These are phyloP conservation scores for Conus betulinus DNA, from an alignment of 1,140 invertebrate genomes.

Conservation along the genomic window DNA sequence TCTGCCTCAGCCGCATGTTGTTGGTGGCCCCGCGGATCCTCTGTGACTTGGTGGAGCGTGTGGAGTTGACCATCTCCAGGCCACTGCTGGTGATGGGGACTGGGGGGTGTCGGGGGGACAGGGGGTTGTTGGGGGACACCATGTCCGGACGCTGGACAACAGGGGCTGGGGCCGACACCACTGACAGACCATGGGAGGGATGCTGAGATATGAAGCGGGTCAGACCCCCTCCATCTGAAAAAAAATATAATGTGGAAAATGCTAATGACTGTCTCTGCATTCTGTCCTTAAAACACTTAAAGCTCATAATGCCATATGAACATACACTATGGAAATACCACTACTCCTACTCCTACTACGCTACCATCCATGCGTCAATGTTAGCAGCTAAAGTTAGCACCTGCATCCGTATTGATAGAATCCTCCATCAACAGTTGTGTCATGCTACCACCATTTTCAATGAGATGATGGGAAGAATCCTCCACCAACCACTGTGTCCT, in stretches of 20 bases:
- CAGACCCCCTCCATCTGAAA: slow-evolving; percentile 13
- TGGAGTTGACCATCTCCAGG: slow-evolving; percentile 18
- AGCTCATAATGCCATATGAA: too few species aligned
- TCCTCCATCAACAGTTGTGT: too few species aligned
- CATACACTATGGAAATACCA: too few species aligned
- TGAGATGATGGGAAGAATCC: too few species aligned
- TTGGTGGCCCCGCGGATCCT: slow-evolving; percentile 61
- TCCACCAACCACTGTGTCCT: too few species aligned
- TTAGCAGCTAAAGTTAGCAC: too few species aligned
- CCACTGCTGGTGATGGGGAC: background rate
- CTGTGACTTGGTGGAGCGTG: slow-evolving; percentile 65
- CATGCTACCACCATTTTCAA: too few species aligned
- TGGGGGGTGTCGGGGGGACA: background rate
- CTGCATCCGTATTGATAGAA: too few species aligned
- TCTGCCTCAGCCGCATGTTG: slow-evolving; percentile 56
- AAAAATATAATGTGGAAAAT: background rate
- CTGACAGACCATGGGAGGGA: slow-evolving; percentile 61
- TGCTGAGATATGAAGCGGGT: slow-evolving; percentile 22
- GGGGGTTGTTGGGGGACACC: slow-evolving; percentile 37
- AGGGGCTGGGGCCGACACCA: slow-evolving; percentile 71
- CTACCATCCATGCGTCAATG: too few species aligned
- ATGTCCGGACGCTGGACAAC: slow-evolving; percentile 61
- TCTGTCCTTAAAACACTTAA: too few species aligned
- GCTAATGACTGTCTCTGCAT: too few species aligned
- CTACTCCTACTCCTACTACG: too few species aligned